A percentile compares a stretch with the other conserved stretches of the same genome.
These are phyloP conservation scores for Temnopleurus reevesii DNA, from an alignment of 53 echinoderm and acorn worm genomes.

Conservation along the genomic window DNA sequence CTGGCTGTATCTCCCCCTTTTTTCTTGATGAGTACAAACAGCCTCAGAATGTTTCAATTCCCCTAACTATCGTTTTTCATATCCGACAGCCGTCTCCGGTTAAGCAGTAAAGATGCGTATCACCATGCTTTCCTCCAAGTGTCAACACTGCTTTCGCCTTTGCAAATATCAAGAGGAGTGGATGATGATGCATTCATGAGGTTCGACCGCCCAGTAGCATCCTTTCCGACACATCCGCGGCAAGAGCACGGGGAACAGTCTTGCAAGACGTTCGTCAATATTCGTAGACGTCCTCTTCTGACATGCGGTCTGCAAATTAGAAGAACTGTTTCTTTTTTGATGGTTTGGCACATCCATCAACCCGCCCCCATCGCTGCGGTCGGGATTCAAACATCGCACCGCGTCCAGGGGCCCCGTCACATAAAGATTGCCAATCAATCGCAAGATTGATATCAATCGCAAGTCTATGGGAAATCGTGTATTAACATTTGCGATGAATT, in stretches of 20 bases:
- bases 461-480: too few relatives aligned
- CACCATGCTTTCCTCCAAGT: conserved; percentile 9
- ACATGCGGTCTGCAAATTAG: not conserved
- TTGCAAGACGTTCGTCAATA: not conserved
- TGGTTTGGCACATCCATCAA: not conserved
- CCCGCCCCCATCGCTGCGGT: conserved; percentile 11
- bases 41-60: conserved; percentile 28
- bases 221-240: not conserved
- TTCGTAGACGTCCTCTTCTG: not conserved
- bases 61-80: conserved; percentile 48
- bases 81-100: conserved; percentile 28
- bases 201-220: not conserved
- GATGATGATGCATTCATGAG: not conserved
- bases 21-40: not conserved
- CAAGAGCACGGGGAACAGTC: not conserved
- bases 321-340: not conserved
- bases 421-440: too few relatives aligned
- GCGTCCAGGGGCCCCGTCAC: too few relatives aligned
- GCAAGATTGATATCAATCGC: too few relatives aligned
- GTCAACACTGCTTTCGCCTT: conserved; percentile 13
- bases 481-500: too few relatives aligned
- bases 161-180: not conserved
- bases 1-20: not conserved
- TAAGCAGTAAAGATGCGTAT: conserved; percentile 13
- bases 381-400: conserved; percentile 12